Evolutionary conservation across 2,888 invertebrate species (phyloP).

Genomic region (Mythimna lalbum): DNA sequence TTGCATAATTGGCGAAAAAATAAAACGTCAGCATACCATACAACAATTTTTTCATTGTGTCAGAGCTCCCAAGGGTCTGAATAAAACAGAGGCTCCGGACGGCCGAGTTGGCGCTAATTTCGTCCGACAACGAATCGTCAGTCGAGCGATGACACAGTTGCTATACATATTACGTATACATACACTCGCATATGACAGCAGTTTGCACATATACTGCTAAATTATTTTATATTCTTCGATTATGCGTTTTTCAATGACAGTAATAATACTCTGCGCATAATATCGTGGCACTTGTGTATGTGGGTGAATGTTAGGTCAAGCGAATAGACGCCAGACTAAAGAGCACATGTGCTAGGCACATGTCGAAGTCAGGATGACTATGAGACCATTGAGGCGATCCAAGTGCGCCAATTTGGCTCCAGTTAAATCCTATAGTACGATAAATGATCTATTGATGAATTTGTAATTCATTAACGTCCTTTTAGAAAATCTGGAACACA

Average conservation of each 20-base stretch:
- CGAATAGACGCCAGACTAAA: conserved; percentile 69
- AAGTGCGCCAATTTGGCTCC: conserved; percentile 58
- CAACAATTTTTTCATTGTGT: conserved; percentile 86
- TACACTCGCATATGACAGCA: conserved; percentile 14
- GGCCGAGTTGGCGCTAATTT: conserved; percentile 83
- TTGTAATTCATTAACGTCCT: conserved; percentile 5
- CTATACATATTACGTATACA: conserved; percentile 53
- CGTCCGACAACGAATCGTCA: conserved; percentile 77
- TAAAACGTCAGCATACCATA: conserved; percentile 80
- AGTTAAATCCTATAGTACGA: conserved; percentile 65
- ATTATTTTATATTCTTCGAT: conserved; percentile 19
- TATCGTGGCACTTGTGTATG: conserved; percentile 24
- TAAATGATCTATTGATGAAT: conserved; percentile 33
- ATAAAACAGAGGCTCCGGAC: conserved; percentile 85
- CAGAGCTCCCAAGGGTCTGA: conserved; percentile 83
- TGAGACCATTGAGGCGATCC: conserved; percentile 68
- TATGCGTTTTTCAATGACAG: conserved; percentile 19
- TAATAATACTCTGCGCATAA: conserved; percentile 24
- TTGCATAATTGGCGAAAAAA: conserved; percentile 84
- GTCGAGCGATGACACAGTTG: conserved; percentile 75
- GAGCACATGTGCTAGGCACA: conserved; percentile 76
- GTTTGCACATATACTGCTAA: conserved; percentile 25
- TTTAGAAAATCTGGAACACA: conserved; percentile 10
- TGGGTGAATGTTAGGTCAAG: conserved; percentile 66
- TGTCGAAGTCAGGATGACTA: conserved; percentile 75